phyloP scores from a whole-genome alignment of 1,140 invertebrate genomes.

The Drosophila kohkoa region DNA sequence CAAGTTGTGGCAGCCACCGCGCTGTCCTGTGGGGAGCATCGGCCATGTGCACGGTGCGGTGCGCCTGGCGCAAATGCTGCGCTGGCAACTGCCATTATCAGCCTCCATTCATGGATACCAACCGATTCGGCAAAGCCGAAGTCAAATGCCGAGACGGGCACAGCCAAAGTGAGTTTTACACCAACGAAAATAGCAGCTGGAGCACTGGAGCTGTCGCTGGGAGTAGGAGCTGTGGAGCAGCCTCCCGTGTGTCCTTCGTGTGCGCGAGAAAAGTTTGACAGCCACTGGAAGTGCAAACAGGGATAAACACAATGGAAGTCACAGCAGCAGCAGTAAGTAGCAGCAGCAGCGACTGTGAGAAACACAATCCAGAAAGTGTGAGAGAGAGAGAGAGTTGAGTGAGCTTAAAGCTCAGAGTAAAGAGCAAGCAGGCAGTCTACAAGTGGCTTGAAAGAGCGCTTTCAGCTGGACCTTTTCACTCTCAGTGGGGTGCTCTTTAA shows the following conservation, averaged over 20 bases:
- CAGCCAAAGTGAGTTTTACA: background rate
- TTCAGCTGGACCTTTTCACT: constrained; percentile 5
- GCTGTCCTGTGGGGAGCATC: background rate
- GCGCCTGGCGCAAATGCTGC: constrained; percentile 61
- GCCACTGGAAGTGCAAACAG: constrained; percentile 73
- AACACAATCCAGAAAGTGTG: background rate
- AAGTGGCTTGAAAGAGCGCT: constrained; percentile 65
- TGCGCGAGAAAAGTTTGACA: constrained; percentile 64
- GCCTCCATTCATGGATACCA: constrained; percentile 79
- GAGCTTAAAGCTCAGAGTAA: constrained; percentile 59
- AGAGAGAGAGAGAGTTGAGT: background rate
- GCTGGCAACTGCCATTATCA: constrained; percentile 45
- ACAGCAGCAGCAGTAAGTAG: constrained; percentile 8
- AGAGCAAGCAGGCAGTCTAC: constrained; percentile 50
- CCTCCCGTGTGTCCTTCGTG: constrained; percentile 50
- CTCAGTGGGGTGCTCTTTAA: background rate
- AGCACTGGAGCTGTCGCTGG: constrained; percentile 9
- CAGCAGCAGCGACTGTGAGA: constrained; percentile 8
- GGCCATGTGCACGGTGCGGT: constrained; percentile 53
- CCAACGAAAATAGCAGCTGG: constrained; percentile 11
- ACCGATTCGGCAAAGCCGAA: constrained; percentile 34
- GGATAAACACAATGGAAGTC: constrained; percentile 76
- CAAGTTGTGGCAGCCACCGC: constrained; percentile 12
- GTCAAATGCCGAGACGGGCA: background rate
- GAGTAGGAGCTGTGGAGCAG: constrained; percentile 26